Evolutionary conservation across 2,888 invertebrate species (phyloP).

Genomic region (Oligia latruncula): DNA sequence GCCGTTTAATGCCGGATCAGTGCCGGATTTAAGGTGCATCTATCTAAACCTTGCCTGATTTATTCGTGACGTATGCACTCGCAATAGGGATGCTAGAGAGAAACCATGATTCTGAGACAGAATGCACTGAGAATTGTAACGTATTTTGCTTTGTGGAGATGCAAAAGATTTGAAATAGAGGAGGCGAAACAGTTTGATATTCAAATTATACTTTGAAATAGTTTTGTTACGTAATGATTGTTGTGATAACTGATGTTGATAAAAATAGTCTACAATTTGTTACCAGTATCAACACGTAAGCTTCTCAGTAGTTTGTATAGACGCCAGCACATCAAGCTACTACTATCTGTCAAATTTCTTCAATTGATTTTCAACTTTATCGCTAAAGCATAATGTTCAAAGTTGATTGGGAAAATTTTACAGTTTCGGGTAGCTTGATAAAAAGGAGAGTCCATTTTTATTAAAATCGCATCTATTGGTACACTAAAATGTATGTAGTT

Average conservation of each 20-base stretch:
- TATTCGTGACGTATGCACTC: slow-evolving; percentile 72
- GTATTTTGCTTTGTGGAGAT: slow-evolving; percentile 35
- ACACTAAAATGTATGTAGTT: background rate
- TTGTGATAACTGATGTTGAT: background rate
- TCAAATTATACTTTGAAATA: background rate
- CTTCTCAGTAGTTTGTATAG: background rate
- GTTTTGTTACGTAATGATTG: background rate
- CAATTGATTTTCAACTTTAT: no score
- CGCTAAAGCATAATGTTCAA: no score
- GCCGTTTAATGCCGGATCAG: slow-evolving; percentile 70
- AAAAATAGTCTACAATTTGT: background rate
- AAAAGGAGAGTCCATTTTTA: background rate
- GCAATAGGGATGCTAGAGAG: slow-evolving; percentile 48
- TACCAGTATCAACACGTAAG: background rate
- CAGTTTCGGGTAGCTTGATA: background rate
- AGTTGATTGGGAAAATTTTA: no score
- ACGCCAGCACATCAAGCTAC: no score
- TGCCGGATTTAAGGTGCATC: slow-evolving; percentile 69
- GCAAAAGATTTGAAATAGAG: background rate
- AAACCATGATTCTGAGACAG: slow-evolving; percentile 44
- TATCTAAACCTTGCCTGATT: slow-evolving; percentile 71
- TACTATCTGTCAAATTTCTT: no score
- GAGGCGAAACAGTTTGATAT: background rate
- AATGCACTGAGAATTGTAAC: slow-evolving; percentile 41
- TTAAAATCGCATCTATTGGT: background rate